Evolutionary conservation across 2,888 invertebrate species (phyloP), one percentile per base, ranked within the genome.

Genomic region (Meliscaeva auricollis): DNA sequence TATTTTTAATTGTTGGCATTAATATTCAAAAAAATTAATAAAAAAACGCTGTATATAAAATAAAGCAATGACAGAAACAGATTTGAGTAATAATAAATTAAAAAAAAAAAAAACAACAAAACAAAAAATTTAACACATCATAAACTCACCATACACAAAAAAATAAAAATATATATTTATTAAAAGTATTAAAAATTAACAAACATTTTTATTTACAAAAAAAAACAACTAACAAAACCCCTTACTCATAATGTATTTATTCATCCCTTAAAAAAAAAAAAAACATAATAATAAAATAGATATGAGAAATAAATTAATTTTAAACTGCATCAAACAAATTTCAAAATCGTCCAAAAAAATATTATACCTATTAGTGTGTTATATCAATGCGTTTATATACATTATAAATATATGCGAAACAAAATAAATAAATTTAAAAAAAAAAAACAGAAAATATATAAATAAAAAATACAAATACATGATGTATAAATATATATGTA

Each of bases 331-430:
- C 76, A 76, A 85, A 85, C 85, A 81, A 85, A 85, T 73, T 85
- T 77, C 50, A 85, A 81, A 85, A 85, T 85, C 85, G 85, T 85
- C 85, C 85, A 85, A 85, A 76, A 58, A 52, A 69, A 84, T 75
- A 74, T 68, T 78, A 78, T 83, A 85, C 77, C 81, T 81, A 85
- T 73, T 85, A 85, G 77, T 77, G 82, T 83, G 82, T 83, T 83
- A 73, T 77, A 83, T 69, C 62, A 73, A 76, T 73, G 73, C 73
- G 73, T 83, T 73, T 73, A 83, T 62, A 82, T 32, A 70, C 30
- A 69, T 35, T 4, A 35, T 48, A 58, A 60, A 58, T 38, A 38
- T 38, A 38, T 38, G 13, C 13, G 13, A 56, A 79, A 56, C 66
- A 44, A 75, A 56, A 83, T 50, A 48, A 73, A 60, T 52, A 69